These are phyloP conservation scores for Trachemys scripta DNA, from an alignment of 2,113 vertebrate species.

Conservation along the genomic window DNA sequence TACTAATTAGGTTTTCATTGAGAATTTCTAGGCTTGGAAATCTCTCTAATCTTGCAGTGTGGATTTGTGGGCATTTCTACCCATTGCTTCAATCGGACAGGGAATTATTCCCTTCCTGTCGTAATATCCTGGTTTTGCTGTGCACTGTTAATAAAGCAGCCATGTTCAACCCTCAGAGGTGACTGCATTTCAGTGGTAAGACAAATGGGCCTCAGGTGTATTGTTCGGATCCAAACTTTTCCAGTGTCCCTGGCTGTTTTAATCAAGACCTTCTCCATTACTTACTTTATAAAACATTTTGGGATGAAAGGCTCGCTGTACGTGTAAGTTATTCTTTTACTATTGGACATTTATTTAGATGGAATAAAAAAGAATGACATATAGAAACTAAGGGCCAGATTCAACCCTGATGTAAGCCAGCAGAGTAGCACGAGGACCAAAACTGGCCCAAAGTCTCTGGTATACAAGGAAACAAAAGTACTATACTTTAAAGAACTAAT, in stretches of 20 bases:
- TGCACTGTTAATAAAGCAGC: not conserved
- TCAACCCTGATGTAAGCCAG: not conserved
- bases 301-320: not conserved
- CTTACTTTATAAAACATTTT: not conserved
- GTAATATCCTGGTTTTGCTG: not conserved
- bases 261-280: not conserved
- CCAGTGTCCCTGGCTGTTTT: not conserved
- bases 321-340: not conserved
- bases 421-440: conserved; percentile 17
- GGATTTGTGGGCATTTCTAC: conserved; percentile 44
- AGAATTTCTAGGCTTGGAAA: conserved; percentile 35
- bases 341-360: not conserved
- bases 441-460: not conserved
- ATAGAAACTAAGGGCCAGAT: not conserved
- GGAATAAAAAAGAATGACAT: not conserved
- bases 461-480: not conserved
- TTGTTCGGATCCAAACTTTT: not conserved
- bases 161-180: not conserved
- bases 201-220: not conserved
- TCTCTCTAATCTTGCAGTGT: conserved; percentile 5
- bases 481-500: rapidly evolving
- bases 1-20: conserved; percentile 47
- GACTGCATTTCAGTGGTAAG: not conserved
- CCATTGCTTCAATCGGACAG: conserved; percentile 35
- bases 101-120: conserved; percentile 14